Evolutionary conservation across 2,113 vertebrate species (phyloP), one percentile per base, ranked within the genome.

Genomic region (Stegastes partitus): DNA sequence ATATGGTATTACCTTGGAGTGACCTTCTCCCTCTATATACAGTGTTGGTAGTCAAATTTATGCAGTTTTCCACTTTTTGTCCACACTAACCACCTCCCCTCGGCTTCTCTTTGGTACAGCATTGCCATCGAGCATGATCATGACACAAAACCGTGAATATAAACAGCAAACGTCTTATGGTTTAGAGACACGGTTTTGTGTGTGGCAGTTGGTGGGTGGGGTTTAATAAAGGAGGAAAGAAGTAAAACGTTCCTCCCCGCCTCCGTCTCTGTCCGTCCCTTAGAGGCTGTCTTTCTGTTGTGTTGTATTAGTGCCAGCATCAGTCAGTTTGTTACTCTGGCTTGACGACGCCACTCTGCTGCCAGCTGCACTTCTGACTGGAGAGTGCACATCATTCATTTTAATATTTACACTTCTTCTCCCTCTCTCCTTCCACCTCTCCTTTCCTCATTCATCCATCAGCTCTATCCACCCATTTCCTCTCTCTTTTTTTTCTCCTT

Each of bases 341-440:
- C 79, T 88, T 45, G 62, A 73, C 47, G 68, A 72, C 45, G 39
- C 42, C 39, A 44, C 76, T 85, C 77, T 54, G 67, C 79, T 87
- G 87, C 89, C 89, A 90, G 84, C 83, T 80, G 83, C 86, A 84
- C 82, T 83, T 83, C 71, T 83, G 75, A 74, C 55, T 70, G 58
- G 21, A 84, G 71, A 88, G 68, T 76, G 67, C 84, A 82, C 79
- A 85, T 88, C 76, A 87, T 72, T 87, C 86, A 87, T 88, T 88
- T 88, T 88, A 75, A 84, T 88, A 82, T 75, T 82, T 58, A n/a
- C 74, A 45, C 56, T 22, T 22, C 56, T 14, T 23, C 62, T 63
- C 21, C 53, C 72, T 50, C 42, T 53, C 47, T 59, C 50, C 21
- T 15, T 61, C 51, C 51, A 12, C 34, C 42, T 70, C 58, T 54